phyloP scores from a whole-genome alignment of 2,797 vertebrate genomes.

The Rhinoraja longicauda region DNA sequence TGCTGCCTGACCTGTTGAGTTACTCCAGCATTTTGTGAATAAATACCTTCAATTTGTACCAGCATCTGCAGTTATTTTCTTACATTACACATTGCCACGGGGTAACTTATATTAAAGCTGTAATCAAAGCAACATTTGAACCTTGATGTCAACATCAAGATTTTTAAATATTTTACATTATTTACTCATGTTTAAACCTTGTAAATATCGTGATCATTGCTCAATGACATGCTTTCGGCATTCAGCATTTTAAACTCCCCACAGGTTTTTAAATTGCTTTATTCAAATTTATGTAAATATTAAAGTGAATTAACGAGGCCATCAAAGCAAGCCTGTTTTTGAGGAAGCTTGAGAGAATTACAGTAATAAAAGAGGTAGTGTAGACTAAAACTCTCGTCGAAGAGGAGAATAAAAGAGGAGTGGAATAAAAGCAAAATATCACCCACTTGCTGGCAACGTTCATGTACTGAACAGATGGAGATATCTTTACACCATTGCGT shows the following conservation, averaged over 20 bases:
- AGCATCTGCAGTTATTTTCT: too few species aligned
- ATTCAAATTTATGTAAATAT: constrained; percentile 28
- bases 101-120: background rate
- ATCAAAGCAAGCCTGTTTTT: background rate
- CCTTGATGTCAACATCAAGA: background rate
- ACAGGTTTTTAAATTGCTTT: constrained; percentile 7
- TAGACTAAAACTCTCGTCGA: too few species aligned
- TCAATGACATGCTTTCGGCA: background rate
- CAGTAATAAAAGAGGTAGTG: background rate
- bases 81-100: background rate
- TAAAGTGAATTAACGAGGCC: background rate
- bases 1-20: too few species aligned
- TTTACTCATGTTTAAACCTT: background rate
- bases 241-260: constrained; percentile 1
- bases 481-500: background rate
- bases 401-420: background rate
- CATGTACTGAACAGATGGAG: background rate
- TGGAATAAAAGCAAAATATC: background rate
- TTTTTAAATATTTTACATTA: background rate
- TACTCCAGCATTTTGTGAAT: too few species aligned
- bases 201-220: background rate
- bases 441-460: background rate
- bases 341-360: background rate
- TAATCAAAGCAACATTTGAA: background rate
- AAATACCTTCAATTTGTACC: too few species aligned